Base-by-base conservation (phyloP, 2,113 vertebrate species). In the Eulemur rufifrons region DNA sequence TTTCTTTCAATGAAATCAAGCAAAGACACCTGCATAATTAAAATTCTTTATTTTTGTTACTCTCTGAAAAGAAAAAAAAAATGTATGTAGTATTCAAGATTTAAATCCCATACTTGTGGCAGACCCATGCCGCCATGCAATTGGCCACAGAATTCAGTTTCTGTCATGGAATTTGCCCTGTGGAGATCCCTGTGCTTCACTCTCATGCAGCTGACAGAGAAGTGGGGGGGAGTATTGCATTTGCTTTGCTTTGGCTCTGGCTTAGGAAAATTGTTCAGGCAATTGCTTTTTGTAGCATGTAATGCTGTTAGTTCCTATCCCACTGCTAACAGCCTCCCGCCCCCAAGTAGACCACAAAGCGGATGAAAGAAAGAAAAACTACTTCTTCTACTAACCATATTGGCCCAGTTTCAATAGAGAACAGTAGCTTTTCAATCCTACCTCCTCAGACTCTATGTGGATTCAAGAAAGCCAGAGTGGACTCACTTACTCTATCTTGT, bases 231-330 rank as follows among this genome's bases (percentile, higher is more conserved):
- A 63, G 34, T 3, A 42, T 23, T 74, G 59, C 42, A 34, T 94
- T 93, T 82, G 47, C 95, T 96, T 95, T 89, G 89, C 95, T 94
- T 95, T 97, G 94, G 93, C 94, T 96, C 86, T 89, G 91, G 80
- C 69, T 93, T 98, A 97, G 95, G 95, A 98, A 97, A 97, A 96
- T 95, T 92, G 92, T 47, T 94, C 96, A 92, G 71, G 91, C 95
- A 83, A 88, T 96, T 97, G 95, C 71, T 94, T 84, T 97, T 73
- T 93, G 96, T 92, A 97, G 95, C 97, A 96, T 98, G 87, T 96
- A 97, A 98, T 96, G 84, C 84, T 95, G 76, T 97, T 98, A 97
- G 97, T 96, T 97, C 93, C 89, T 91, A 94, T 85, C 50, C 61
- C 91, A 81, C 73, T 93, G 95, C 71, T 96, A 97, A 95, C 37